These are phyloP conservation scores for Dendropsophus ebraccatus DNA, from an alignment of 2,113 vertebrate species.

Conservation along the genomic window DNA sequence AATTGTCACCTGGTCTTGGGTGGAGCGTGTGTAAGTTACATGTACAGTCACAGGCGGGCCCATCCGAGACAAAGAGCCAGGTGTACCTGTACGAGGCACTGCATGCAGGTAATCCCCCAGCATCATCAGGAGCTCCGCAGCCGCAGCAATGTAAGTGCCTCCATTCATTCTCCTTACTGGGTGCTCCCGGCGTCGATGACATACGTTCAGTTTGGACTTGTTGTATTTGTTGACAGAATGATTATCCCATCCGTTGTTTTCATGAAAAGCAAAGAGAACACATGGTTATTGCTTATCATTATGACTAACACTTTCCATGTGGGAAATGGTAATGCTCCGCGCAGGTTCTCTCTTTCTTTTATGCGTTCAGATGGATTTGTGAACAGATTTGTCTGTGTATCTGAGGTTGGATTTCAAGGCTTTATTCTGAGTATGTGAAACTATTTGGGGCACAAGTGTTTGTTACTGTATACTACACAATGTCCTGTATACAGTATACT, in stretches of 20 bases:
- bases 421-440: not conserved
- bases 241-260: conserved; percentile 52
- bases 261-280: conserved; percentile 40
- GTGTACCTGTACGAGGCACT: conserved; percentile 1
- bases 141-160: conserved; percentile 31
- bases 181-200: conserved; percentile 15
- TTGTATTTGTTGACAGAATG: conserved; percentile 49
- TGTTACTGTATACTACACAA: not conserved
- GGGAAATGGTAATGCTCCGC: conserved; percentile 35
- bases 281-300: conserved; percentile 44
- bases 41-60: conserved; percentile 32
- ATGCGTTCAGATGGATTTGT: conserved; percentile 1
- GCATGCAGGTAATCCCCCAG: not conserved
- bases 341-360: conserved; percentile 1
- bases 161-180: conserved; percentile 19
- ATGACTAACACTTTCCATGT: conserved; percentile 55
- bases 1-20: not conserved
- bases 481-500: not conserved
- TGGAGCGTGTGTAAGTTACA: conserved; percentile 14
- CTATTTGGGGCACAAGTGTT: not conserved
- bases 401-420: not conserved
- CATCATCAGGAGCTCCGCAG: not conserved
- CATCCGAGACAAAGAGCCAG: conserved; percentile 46
- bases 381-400: not conserved
- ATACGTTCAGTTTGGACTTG: conserved; percentile 45